Percentiles rank a stretch among this genome's conserved stretches.
phyloP scores from a whole-genome alignment of 2,888 invertebrate genomes.

The Notodonta dromedarius region DNA sequence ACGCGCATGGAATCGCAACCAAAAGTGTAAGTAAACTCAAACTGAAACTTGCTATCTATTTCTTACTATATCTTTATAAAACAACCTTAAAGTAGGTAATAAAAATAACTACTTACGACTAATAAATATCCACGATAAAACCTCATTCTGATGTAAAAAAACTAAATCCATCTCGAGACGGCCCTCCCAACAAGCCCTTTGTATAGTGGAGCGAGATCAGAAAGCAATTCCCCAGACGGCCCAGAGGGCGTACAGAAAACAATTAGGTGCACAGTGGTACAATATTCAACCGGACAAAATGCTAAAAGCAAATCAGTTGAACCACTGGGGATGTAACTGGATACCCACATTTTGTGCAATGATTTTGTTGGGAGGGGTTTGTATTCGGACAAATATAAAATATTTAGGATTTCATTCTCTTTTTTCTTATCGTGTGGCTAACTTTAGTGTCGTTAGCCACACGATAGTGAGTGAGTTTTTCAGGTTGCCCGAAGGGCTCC shows the following conservation, averaged over 20 bases:
- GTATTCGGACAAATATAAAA: constrained; percentile 11
- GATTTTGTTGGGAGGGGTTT: constrained; percentile 36
- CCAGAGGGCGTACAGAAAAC: constrained; percentile 40
- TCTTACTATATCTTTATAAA: no score
- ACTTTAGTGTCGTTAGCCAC: no score
- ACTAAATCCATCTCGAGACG: background rate
- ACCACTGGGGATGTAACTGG: constrained; percentile 61
- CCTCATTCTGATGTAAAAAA: background rate
- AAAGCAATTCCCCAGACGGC: constrained; percentile 13
- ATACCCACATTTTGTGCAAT: constrained; percentile 67
- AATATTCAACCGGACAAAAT: constrained; percentile 43
- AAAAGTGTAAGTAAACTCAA: no score
- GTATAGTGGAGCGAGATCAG: constrained; percentile 16
- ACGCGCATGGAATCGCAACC: no score
- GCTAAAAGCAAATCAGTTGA: constrained; percentile 57
- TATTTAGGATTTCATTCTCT: no score
- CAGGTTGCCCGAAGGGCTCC: no score
- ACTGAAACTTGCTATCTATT: no score
- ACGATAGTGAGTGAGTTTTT: no score
- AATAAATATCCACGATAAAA: background rate
- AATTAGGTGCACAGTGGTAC: constrained; percentile 47
- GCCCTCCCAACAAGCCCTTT: background rate
- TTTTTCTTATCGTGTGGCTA: no score
- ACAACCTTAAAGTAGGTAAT: no score
- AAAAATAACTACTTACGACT: no score